Conservation (phyloP, 2,797 vertebrate species). For the Podarcis siculus region DNA sequence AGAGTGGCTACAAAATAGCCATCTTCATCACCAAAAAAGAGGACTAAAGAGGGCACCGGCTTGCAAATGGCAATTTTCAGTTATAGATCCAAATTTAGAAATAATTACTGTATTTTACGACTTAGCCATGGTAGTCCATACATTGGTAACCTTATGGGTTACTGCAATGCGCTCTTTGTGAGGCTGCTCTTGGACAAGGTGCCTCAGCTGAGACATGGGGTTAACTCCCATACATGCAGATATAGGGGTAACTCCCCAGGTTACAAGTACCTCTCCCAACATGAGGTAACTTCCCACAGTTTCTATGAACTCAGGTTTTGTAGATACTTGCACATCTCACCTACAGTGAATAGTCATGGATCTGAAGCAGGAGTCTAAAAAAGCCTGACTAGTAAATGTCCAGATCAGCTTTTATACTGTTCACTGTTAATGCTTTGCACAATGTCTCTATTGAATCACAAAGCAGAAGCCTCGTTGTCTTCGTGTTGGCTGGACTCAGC, state of each 20-base stretch:
- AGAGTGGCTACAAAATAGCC: too few species aligned
- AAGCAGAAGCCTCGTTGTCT: not conserved
- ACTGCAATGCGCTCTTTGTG: too few species aligned
- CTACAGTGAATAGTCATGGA: not conserved
- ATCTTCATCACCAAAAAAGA: too few species aligned
- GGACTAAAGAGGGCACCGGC: too few species aligned
- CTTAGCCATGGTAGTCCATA: too few species aligned
- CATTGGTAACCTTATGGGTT: too few species aligned
- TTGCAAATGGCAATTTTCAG: too few species aligned
- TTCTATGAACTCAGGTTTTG: not conserved
- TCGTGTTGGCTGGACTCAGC: not conserved
- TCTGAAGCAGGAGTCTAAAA: not conserved
- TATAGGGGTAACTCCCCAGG: not conserved
- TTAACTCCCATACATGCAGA: not conserved
- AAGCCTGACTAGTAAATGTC: not conserved
- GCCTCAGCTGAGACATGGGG: not conserved
- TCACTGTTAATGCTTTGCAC: constrained; percentile 8
- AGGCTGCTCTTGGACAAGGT: not conserved
- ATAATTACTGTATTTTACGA: too few species aligned
- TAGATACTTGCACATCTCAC: not conserved
- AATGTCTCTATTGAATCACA: constrained; percentile 22
- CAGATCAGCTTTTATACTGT: not conserved
- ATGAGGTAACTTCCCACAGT: too few species aligned
- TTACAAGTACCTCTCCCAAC: not conserved
- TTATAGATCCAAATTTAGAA: too few species aligned